A percentile compares a stretch with the other conserved stretches of the same genome.
These are phyloP conservation scores for Nymphalis polychloros DNA, from an alignment of 2,888 invertebrate species.

Conservation along the genomic window DNA sequence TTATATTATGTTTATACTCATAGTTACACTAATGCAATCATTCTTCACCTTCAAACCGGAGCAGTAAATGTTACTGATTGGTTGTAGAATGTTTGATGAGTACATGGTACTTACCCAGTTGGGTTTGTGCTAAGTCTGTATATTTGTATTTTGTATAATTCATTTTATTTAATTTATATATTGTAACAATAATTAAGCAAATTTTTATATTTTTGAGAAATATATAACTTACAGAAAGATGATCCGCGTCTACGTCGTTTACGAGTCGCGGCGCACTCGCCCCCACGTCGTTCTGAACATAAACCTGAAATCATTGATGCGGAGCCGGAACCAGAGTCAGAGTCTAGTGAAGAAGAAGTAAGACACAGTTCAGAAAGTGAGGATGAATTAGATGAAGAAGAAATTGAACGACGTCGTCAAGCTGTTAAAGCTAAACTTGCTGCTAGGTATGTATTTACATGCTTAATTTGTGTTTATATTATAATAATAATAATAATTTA, in stretches of 20 bases:
- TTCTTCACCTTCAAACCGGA: too few species aligned
- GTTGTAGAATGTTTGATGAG: too few species aligned
- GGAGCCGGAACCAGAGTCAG: conserved; percentile 67
- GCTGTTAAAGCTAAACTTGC: conserved; percentile 73
- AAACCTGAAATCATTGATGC: conserved; percentile 75
- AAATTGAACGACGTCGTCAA: conserved; percentile 91
- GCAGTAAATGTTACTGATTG: too few species aligned
- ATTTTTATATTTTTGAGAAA: background rate
- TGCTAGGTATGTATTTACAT: conserved; percentile 55
- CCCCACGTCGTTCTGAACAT: conserved; percentile 82
- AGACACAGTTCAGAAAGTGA: conserved; percentile 85
- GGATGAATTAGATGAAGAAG: conserved; percentile 91
- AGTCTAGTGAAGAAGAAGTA: conserved; percentile 71
- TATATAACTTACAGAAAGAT: conserved; percentile 76
- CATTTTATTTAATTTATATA: too few species aligned
- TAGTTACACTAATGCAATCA: too few species aligned
- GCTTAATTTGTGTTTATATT: too few species aligned
- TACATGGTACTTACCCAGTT: too few species aligned
- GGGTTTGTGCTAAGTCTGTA: too few species aligned
- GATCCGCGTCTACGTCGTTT: conserved; percentile 92
- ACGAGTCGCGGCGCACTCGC: conserved; percentile 71
- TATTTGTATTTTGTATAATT: too few species aligned
- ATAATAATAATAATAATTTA: too few species aligned
- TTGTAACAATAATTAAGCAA: background rate
- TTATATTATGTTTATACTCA: too few species aligned